Evolutionary conservation across 2,888 invertebrate genomes (phyloP), one percentile per base, ranked within the genome.

Genomic region (Dolichopus griseipennis): DNA sequence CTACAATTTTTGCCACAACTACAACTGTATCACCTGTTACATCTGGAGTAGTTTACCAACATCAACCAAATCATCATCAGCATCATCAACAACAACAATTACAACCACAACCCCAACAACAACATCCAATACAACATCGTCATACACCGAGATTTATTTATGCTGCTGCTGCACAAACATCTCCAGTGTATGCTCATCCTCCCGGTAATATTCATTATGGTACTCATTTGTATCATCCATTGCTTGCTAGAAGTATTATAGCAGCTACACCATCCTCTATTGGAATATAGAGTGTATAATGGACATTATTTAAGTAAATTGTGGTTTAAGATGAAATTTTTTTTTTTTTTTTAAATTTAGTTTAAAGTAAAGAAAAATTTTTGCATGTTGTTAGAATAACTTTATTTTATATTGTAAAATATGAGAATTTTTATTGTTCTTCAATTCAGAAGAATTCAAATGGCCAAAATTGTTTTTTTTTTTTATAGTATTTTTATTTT

Each of bases 121-220:
- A n/a, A 15, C 64, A 34, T 18, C 34, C 12, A n/a, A 20, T 20
- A 27, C 62, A 62, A 18, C 62, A 64, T 15, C 64, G 10, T 34
- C 37, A 33, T 64, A 20, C 33, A 22, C 62, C 64, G 37, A 33
- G 64, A 34, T 34, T 34, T 34, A 37, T 37, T 37, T 64, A 37
- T 64, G 65, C 67, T 41, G 61, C 68, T 9, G 70, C 68, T 65
- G 64, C 33, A 2, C 64, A 64, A 64, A 15, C 34, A 34, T 69
- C 75, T 65, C 76, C 79, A 22, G 76, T 74, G 68, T 76, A 78
- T 67, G 74, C 75, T 41, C 78, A 78, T 73, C 75, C 75, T 66
- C 75, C 75, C 65, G 76, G 76, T 64, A 76, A 76, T 52, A 74
- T 78, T 69, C 78, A 78, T 72, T 79, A 78, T 69, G 77, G 78